phyloP scores from a whole-genome alignment of 2,888 invertebrate genomes.

The Watsonalla cultraria region DNA sequence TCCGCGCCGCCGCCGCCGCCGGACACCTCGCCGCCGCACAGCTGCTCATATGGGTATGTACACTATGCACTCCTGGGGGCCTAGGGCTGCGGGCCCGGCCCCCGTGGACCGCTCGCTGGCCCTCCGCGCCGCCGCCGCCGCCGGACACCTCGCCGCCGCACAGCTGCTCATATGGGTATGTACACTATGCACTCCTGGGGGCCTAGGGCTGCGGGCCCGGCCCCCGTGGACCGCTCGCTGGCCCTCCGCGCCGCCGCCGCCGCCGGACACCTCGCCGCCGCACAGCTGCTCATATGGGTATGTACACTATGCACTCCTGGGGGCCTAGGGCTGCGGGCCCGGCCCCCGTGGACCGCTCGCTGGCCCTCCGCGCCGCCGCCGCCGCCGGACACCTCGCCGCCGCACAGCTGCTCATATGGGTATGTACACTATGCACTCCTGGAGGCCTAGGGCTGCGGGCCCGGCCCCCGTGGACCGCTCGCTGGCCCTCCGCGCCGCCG shows the following conservation, averaged over 20 bases:
- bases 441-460: constrained; percentile 87
- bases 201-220: constrained; percentile 86
- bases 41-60: constrained; percentile 93
- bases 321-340: constrained; percentile 88
- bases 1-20: constrained; percentile 94
- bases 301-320: constrained; percentile 66
- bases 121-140: constrained; percentile 93
- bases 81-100: constrained; percentile 84
- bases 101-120: constrained; percentile 49
- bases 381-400: constrained; percentile 93
- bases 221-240: constrained; percentile 45
- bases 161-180: constrained; percentile 96
- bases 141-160: constrained; percentile 92
- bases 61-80: constrained; percentile 79
- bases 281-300: constrained; percentile 97
- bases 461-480: constrained; percentile 59
- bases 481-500: constrained; percentile 87
- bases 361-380: constrained; percentile 89
- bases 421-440: constrained; percentile 72
- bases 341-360: constrained; percentile 43
- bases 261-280: constrained; percentile 91
- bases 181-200: constrained; percentile 72
- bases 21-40: constrained; percentile 94
- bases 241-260: constrained; percentile 92
- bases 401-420: constrained; percentile 96